Percentiles rank a stretch among this genome's conserved stretches.
These are phyloP conservation scores for Parnassius apollo DNA, from an alignment of 2,888 invertebrate genomes.

Conservation along the genomic window DNA sequence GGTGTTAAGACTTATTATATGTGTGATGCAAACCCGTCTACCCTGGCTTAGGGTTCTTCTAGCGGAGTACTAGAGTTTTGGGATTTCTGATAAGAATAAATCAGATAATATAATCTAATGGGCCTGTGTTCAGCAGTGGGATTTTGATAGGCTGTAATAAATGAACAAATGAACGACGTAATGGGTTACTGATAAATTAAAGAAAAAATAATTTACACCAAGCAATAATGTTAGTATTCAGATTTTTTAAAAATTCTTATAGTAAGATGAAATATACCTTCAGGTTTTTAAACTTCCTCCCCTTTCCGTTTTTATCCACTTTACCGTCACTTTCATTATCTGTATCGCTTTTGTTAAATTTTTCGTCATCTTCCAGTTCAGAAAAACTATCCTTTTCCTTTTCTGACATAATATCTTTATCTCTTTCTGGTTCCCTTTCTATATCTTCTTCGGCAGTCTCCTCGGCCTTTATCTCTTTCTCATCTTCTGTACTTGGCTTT, in stretches of 20 bases:
- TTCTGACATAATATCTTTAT: constrained; percentile 41
- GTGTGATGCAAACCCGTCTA: too few relatives aligned
- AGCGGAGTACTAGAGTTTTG: too few relatives aligned
- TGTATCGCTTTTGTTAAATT: constrained; percentile 70
- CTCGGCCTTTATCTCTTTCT: constrained; percentile 60
- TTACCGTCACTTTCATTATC: constrained; percentile 74
- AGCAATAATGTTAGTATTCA: too few relatives aligned
- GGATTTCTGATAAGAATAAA: too few relatives aligned
- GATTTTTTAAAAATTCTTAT: not conserved
- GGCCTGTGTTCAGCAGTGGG: too few relatives aligned
- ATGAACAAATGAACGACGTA: too few relatives aligned
- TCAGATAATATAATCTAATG: too few relatives aligned
- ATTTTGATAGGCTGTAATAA: too few relatives aligned
- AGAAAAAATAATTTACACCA: too few relatives aligned
- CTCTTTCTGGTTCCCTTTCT: constrained; percentile 42
- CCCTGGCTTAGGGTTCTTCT: too few relatives aligned
- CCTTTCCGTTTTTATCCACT: constrained; percentile 48
- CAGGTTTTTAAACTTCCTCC: constrained; percentile 65
- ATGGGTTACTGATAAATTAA: too few relatives aligned
- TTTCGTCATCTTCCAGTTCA: constrained; percentile 76
- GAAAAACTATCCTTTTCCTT: constrained; percentile 70
- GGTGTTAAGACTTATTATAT: too few relatives aligned
- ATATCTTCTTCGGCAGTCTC: constrained; percentile 61
- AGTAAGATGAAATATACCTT: constrained; percentile 47
- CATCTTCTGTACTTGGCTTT: constrained; percentile 65